A percentile compares a stretch with the other conserved stretches of the same genome.
Evolutionary conservation across 1,140 invertebrate genomes (phyloP).

Genomic region (Ceratina calcarata): DNA sequence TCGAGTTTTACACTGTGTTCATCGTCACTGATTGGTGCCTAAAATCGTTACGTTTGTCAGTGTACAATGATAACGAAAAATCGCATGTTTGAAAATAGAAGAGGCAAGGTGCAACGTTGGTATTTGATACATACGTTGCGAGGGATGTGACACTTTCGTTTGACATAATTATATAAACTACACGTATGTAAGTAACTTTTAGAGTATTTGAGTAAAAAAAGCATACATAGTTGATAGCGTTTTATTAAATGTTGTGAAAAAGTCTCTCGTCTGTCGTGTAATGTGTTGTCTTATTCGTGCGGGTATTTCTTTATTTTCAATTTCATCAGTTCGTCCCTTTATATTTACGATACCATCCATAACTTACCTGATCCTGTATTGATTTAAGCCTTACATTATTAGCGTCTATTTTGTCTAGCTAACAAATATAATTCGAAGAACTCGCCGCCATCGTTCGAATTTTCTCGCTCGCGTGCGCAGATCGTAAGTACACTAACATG

Average conservation of each 20-base stretch:
- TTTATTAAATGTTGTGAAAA: slow-evolving; percentile 82
- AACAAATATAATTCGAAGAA: neutral
- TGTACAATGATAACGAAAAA: slow-evolving; percentile 41
- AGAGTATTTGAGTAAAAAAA: slow-evolving; percentile 78
- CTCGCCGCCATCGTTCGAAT: slow-evolving; percentile 7
- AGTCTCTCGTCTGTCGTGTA: slow-evolving; percentile 71
- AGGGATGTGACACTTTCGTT: slow-evolving; percentile 66
- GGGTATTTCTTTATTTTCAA: slow-evolving; percentile 24
- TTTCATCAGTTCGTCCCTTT: slow-evolving; percentile 22
- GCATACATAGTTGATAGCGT: slow-evolving; percentile 79
- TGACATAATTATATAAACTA: slow-evolving; percentile 68
- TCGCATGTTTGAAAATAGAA: slow-evolving; percentile 38
- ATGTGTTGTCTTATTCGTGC: slow-evolving; percentile 54
- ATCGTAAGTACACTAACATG: neutral
- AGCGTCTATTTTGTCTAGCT: too few species aligned
- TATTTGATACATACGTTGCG: slow-evolving; percentile 34
- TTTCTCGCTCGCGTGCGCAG: neutral
- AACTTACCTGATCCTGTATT: neutral
- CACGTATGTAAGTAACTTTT: slow-evolving; percentile 78
- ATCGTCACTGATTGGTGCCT: slow-evolving; percentile 62
- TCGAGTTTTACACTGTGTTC: slow-evolving; percentile 55
- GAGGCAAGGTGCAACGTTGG: slow-evolving; percentile 4
- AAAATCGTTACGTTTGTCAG: slow-evolving; percentile 53
- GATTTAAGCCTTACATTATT: neutral
- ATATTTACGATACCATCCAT: neutral